A percentile compares a stretch with the other conserved stretches of the same genome.
These are phyloP conservation scores for Pilophorus perplexus DNA, from an alignment of 2,888 invertebrate genomes.

Conservation along the genomic window DNA sequence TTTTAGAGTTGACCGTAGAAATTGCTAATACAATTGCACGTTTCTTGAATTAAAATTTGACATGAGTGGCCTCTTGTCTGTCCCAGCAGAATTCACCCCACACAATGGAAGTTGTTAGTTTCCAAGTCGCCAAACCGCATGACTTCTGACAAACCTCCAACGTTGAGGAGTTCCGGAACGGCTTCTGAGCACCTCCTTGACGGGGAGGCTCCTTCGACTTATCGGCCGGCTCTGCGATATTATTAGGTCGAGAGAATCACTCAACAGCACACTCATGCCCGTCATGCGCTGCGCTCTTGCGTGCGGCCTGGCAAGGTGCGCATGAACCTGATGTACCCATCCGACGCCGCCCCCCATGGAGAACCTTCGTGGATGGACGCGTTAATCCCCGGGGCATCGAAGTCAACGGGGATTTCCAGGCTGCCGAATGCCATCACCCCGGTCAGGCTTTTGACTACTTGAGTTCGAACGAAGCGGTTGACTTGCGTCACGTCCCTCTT, in stretches of 20 bases:
- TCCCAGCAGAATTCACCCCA: too few relatives aligned
- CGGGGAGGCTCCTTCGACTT: not conserved
- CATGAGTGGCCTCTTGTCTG: too few relatives aligned
- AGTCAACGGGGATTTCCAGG: not conserved
- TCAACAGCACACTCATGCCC: too few relatives aligned
- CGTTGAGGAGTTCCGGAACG: not conserved
- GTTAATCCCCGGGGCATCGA: not conserved
- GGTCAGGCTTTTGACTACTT: too few relatives aligned
- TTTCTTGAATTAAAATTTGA: too few relatives aligned
- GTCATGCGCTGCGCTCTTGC: constrained; percentile 7
- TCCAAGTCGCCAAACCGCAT: too few relatives aligned
- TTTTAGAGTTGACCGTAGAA: too few relatives aligned
- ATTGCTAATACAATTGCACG: too few relatives aligned
- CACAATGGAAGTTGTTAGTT: too few relatives aligned
- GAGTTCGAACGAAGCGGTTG: too few relatives aligned
- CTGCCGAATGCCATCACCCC: too few relatives aligned
- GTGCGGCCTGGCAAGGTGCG: constrained; percentile 22
- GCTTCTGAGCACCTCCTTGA: not conserved
- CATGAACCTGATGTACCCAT: constrained; percentile 16
- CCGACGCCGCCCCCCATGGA: not conserved
- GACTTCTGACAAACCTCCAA: not conserved
- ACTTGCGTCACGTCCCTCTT: too few relatives aligned
- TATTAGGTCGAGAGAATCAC: constrained; percentile 14
- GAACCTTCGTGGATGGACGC: not conserved
- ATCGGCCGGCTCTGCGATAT: not conserved